A percentile compares a stretch with the other conserved stretches of the same genome.
These are phyloP conservation scores for Pristionchus exspectatus DNA, from an alignment of 2,888 invertebrate species.

Conservation along the genomic window DNA sequence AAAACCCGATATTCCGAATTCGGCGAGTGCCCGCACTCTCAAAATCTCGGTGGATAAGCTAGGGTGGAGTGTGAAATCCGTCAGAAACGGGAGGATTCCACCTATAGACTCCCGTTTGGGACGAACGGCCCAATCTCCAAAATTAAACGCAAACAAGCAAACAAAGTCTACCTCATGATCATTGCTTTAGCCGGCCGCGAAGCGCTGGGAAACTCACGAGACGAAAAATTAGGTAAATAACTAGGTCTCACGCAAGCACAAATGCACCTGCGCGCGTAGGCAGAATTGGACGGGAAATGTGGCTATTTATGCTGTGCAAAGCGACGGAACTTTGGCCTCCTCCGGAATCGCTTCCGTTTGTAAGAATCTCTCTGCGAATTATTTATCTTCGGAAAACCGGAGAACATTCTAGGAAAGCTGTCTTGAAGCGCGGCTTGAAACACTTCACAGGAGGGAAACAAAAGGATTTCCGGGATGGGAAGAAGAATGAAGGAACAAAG, in stretches of 20 bases:
- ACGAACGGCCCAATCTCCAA: too few species aligned
- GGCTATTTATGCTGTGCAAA: not conserved
- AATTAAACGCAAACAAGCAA: too few species aligned
- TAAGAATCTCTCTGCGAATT: not conserved
- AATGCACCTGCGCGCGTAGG: not conserved
- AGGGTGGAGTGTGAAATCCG: too few species aligned
- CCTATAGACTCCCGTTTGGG: too few species aligned
- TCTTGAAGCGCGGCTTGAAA: not conserved
- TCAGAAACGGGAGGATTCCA: too few species aligned
- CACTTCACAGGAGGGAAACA: not conserved
- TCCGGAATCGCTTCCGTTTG: too few species aligned
- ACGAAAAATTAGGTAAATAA: not conserved
- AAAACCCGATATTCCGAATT: too few species aligned
- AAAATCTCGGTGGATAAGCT: too few species aligned
- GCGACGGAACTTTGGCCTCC: not conserved
- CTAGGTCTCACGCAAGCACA: not conserved
- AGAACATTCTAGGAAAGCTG: not conserved
- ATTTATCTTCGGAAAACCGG: not conserved
- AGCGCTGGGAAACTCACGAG: not conserved
- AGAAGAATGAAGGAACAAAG: not conserved
- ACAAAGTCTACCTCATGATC: not conserved
- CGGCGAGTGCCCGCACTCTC: too few species aligned
- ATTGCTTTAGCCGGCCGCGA: not conserved
- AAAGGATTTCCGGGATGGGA: constrained; percentile 34
- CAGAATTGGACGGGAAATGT: not conserved